Evolutionary conservation across 35 echinoderm and acorn worm species (phyloP).

Genomic region (Patiria miniata): DNA sequence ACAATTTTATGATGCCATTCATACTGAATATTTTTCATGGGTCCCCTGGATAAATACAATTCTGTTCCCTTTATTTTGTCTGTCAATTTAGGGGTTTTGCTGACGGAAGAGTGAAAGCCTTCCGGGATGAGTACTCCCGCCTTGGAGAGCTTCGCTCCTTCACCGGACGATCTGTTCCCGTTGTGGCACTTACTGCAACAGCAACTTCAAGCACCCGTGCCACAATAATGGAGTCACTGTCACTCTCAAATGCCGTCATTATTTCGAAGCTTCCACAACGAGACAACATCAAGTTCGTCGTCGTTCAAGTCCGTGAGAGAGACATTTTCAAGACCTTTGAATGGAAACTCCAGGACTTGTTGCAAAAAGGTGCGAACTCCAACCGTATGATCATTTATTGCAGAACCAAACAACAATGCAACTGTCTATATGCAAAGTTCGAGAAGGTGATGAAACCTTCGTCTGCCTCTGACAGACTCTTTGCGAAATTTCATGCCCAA

Average conservation of each 20-base stretch:
- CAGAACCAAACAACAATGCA: slow-evolving; percentile 36
- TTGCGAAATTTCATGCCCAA: slow-evolving; percentile 47
- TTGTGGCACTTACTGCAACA: slow-evolving; percentile 43
- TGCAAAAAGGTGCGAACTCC: background rate
- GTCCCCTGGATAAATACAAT: no score
- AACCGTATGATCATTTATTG: slow-evolving; percentile 48
- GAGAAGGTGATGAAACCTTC: background rate
- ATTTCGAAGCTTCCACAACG: slow-evolving; percentile 6
- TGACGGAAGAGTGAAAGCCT: slow-evolving; percentile 19
- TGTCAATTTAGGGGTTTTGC: background rate
- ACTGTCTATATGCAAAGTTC: slow-evolving; percentile 46
- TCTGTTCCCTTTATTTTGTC: background rate
- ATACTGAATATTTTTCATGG: no score
- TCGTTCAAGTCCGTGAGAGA: background rate
- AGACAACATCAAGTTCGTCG: slow-evolving; percentile 38
- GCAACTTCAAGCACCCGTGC: slow-evolving; percentile 22
- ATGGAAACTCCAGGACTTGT: slow-evolving; percentile 40
- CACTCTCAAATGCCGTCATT: slow-evolving; percentile 19
- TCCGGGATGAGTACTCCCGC: slow-evolving; percentile 25
- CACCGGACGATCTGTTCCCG: background rate
- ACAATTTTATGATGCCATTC: no score
- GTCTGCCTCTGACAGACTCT: background rate
- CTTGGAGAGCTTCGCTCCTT: slow-evolving; percentile 31
- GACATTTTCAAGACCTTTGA: background rate
- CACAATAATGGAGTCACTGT: slow-evolving; percentile 9